phyloP scores from a whole-genome alignment of 2,113 vertebrate species.

The Crypturellus undulatus region DNA sequence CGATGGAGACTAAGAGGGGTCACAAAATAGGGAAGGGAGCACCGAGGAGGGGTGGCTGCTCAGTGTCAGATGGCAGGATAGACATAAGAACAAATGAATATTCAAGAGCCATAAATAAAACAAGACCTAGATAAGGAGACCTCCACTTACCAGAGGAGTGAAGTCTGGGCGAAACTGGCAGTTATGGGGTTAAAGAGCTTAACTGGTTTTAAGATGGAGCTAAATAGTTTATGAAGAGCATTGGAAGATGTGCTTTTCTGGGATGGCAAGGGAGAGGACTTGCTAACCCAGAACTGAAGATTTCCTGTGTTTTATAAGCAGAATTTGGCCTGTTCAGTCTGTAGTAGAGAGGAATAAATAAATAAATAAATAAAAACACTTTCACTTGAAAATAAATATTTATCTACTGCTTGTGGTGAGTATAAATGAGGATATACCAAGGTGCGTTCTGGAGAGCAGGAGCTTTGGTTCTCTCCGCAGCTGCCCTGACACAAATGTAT shows the following conservation, averaged over 20 bases:
- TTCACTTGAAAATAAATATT: not conserved
- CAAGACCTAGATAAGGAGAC: not conserved
- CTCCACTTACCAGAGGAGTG: not conserved
- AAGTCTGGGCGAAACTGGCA: not conserved
- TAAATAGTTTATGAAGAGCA: not conserved
- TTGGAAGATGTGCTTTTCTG: not conserved
- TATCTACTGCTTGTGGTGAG: not conserved
- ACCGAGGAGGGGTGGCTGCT: constrained; percentile 5
- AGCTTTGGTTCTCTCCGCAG: not conserved
- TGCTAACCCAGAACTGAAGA: not conserved
- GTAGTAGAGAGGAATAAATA: not conserved
- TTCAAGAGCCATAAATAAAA: constrained; percentile 8
- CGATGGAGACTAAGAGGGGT: constrained; percentile 47
- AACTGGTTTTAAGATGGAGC: not conserved
- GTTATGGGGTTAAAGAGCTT: not conserved
- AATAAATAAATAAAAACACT: not conserved
- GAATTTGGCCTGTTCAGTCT: not conserved
- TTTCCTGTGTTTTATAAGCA: not conserved
- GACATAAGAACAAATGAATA: constrained; percentile 21
- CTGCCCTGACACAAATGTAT: not conserved
- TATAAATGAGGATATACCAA: not conserved
- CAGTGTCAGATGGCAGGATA: constrained; percentile 19
- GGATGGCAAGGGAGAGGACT: not conserved
- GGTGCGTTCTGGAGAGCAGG: not conserved
- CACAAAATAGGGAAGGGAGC: not conserved